Percentiles rank a stretch among this genome's conserved stretches.
Conservation (phyloP, 2,113 vertebrate species). For the Nettapus auritus region DNA sequence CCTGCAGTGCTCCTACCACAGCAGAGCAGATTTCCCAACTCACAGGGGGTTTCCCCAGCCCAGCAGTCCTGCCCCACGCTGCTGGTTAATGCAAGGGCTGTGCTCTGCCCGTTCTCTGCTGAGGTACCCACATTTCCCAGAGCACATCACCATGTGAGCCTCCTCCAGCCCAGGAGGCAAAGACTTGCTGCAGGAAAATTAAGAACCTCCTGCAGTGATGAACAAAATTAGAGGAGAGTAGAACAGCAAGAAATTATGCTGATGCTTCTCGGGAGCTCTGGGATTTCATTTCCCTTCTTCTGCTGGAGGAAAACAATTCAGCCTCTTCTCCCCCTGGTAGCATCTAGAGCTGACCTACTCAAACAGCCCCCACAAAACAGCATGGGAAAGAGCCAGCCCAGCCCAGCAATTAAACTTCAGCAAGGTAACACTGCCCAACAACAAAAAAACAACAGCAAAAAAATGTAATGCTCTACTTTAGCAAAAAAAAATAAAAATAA, state of each 20-base stretch:
- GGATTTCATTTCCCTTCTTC: constrained; percentile 20
- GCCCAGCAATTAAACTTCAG: neutral
- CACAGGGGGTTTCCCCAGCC: neutral
- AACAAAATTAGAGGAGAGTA: constrained; percentile 19
- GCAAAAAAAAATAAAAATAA: neutral
- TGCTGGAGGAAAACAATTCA: neutral
- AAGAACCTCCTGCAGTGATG: neutral
- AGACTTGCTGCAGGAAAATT: neutral
- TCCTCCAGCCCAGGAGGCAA: neutral
- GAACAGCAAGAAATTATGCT: neutral
- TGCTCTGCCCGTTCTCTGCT: neutral
- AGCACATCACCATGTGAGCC: neutral
- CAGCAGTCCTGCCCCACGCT: neutral
- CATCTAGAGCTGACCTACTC: neutral
- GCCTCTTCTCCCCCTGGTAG: neutral
- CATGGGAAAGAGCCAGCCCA: neutral
- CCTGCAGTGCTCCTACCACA: neutral
- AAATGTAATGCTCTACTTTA: neutral
- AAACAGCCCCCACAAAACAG: neutral
- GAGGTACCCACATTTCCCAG: neutral
- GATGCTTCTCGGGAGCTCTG: constrained; percentile 25
- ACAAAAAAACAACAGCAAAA: neutral
- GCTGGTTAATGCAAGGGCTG: neutral
- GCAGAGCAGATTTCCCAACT: neutral
- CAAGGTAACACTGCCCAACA: neutral